A percentile compares a stretch with the other conserved stretches of the same genome.
Evolutionary conservation across 2,888 invertebrate genomes (phyloP).

Genomic region (Trachelus iudaicus): DNA sequence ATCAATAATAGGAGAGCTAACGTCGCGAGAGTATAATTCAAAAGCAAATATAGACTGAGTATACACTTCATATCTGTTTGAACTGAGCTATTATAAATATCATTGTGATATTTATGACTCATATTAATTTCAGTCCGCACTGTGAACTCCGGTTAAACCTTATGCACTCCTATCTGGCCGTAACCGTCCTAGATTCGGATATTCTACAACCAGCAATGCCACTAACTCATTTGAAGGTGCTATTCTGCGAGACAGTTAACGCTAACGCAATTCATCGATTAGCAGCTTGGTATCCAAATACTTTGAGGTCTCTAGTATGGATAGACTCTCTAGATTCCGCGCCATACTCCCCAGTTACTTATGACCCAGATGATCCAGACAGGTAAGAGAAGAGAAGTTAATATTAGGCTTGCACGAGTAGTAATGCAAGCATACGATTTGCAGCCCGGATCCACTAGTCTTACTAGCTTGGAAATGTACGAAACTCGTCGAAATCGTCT

Average conservation of each 20-base stretch:
- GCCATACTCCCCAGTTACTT: slow-evolving; percentile 40
- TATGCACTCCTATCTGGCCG: slow-evolving; percentile 78
- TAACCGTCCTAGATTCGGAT: slow-evolving; percentile 71
- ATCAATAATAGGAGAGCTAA: background rate
- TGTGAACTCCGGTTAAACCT: slow-evolving; percentile 72
- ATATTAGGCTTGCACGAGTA: slow-evolving; percentile 12
- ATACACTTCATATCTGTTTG: background rate
- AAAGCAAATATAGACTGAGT: background rate
- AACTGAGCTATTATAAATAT: background rate
- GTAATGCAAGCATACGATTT: slow-evolving; percentile 17
- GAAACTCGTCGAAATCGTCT: slow-evolving; percentile 70
- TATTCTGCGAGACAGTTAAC: slow-evolving; percentile 77
- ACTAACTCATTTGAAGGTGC: slow-evolving; percentile 76
- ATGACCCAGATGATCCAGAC: slow-evolving; percentile 42
- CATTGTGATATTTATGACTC: background rate
- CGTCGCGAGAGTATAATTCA: background rate
- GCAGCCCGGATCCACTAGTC: slow-evolving; percentile 71
- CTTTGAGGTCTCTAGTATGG: slow-evolving; percentile 72
- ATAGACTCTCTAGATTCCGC: slow-evolving; percentile 68
- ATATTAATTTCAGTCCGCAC: slow-evolving; percentile 61
- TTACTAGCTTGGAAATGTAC: slow-evolving; percentile 76
- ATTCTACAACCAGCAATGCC: slow-evolving; percentile 79
- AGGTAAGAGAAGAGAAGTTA: slow-evolving; percentile 34
- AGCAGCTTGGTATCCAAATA: slow-evolving; percentile 67
- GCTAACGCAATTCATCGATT: slow-evolving; percentile 69